Conservation (phyloP, 1,140 invertebrate genomes). For the Papilio polyxenes region DNA sequence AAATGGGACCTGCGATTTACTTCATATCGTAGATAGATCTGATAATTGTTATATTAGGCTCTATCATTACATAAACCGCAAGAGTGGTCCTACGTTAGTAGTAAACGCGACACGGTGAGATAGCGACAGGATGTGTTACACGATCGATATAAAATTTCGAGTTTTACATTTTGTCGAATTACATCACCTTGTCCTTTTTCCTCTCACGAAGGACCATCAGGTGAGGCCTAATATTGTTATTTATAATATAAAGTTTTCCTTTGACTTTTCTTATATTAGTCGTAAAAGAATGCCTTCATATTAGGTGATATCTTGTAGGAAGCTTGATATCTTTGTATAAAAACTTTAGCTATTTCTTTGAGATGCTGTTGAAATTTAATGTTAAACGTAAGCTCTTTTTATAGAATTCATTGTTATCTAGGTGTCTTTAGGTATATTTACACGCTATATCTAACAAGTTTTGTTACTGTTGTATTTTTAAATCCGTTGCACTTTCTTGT, state of each 20-base stretch:
- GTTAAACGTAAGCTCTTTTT: conserved; percentile 49
- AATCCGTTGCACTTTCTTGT: conserved; percentile 39
- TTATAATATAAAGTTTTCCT: not conserved
- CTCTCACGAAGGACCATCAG: not conserved
- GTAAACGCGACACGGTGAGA: not conserved
- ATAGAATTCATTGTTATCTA: conserved; percentile 56
- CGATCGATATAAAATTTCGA: too few relatives aligned
- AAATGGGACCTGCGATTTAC: conserved; percentile 69
- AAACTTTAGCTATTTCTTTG: conserved; percentile 54
- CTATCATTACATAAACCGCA: conserved; percentile 48
- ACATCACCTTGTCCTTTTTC: not conserved
- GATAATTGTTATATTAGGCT: conserved; percentile 46
- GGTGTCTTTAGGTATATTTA: conserved; percentile 38
- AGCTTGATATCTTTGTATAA: conserved; percentile 58
- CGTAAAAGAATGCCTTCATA: conserved; percentile 40
- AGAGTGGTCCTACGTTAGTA: not conserved
- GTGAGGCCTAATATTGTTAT: conserved; percentile 54
- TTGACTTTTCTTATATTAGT: conserved; percentile 35
- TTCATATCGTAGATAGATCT: conserved; percentile 75
- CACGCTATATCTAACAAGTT: conserved; percentile 33
- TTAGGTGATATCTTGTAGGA: conserved; percentile 52
- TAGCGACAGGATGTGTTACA: too few relatives aligned
- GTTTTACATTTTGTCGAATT: too few relatives aligned
- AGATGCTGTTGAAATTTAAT: conserved; percentile 59
- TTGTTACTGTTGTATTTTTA: conserved; percentile 19